Evolutionary conservation across 2,797 vertebrate species (phyloP), one percentile per base, ranked within the genome.

Genomic region (Adrianichthys oophorus): DNA sequence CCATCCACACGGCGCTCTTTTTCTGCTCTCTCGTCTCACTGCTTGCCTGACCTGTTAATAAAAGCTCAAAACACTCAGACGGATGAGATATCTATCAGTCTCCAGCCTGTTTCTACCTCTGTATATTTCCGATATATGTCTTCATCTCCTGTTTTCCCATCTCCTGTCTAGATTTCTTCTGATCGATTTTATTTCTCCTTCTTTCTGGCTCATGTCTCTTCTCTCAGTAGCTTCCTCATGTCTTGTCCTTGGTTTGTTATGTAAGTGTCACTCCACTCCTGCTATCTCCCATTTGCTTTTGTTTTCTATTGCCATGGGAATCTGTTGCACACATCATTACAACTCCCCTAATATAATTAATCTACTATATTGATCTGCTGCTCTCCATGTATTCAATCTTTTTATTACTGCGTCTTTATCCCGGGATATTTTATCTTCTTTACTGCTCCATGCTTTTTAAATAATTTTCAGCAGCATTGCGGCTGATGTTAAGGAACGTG

Each of bases 291-390:
- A 71, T 80, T 81, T 70, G 82, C 13, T 18, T 8, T 15, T 6
- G 76, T 84, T 77, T 80, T 72, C 70, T 61, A 76, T 78, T 53
- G 62, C 82, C 70, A 70, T 85, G 79, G 77, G 50, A 78, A 86
- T 84, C 66, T 56, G 56, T 54, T 50, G 40, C 49, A 73, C 54
- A 77, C 67, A 66, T 73, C 40, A 52, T 37, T 32, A 61, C 56
- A 75, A 68, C 62, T 82, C 62, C 60, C 42, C 32, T 47, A 60
- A 79, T 65, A 23, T 55, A 48, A 78, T 74, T 76, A 72, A 79
- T 85, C 68, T 80, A 42, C 10, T 10, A 37, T 47, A 75, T 68
- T 63, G 72, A 84, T 79, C 72, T 32, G 18, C 10, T 26, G 55
- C 56, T 65, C 60, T 43, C 60, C 61, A 66, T 61, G 76, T 51